Percentiles rank a stretch among this genome's conserved stretches.
These are phyloP conservation scores for Meteorus sp. DNA, from an alignment of 1,140 invertebrate genomes.

Conservation along the genomic window DNA sequence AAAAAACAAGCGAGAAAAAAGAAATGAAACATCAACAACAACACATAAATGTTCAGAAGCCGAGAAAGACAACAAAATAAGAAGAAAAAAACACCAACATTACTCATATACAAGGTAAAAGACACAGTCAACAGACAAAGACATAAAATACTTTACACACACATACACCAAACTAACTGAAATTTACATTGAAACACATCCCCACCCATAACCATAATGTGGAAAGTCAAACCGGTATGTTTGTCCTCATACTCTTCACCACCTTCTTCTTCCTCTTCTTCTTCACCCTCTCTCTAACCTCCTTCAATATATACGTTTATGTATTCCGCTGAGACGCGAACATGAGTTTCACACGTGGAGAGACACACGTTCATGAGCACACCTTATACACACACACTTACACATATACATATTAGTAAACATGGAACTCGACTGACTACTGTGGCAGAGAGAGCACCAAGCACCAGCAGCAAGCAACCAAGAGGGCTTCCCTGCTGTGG, in stretches of 20 bases:
- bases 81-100: too few species aligned
- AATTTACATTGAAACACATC: too few species aligned
- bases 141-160: too few species aligned
- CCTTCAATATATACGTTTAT: constrained; percentile 5
- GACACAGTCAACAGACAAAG: too few species aligned
- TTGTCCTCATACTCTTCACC: constrained; percentile 5
- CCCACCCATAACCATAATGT: too few species aligned
- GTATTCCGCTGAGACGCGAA: constrained; percentile 21
- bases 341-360: constrained; percentile 38
- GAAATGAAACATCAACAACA: too few species aligned
- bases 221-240: constrained; percentile 22
- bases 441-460: background rate
- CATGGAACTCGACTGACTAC: constrained; percentile 41
- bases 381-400: too few species aligned
- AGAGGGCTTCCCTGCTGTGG: background rate
- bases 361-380: constrained; percentile 35
- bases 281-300: background rate
- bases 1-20: too few species aligned
- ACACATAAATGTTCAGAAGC: too few species aligned
- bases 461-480: background rate
- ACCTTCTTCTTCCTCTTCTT: background rate
- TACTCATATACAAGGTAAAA: too few species aligned
- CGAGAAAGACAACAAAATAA: too few species aligned
- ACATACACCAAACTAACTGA: too few species aligned
- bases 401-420: constrained; percentile 30